A percentile compares a stretch with the other conserved stretches of the same genome.
These are phyloP conservation scores for Ptychochromis oligacanthus DNA, from an alignment of 2,113 vertebrate genomes.

Conservation along the genomic window DNA sequence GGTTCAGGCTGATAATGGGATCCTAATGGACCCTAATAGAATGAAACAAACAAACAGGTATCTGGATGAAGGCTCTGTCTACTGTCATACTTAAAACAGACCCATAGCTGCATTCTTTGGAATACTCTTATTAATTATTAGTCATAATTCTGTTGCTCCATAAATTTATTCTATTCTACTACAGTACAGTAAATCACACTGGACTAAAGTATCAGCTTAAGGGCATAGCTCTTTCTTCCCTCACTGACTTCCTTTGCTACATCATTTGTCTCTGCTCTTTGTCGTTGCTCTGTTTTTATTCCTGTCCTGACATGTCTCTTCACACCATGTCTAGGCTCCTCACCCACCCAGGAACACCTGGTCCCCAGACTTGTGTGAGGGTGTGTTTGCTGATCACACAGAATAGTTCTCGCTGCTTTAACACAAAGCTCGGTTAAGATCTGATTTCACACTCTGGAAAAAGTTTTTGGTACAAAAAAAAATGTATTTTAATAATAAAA, in stretches of 20 bases:
- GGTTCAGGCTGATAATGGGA: background rate
- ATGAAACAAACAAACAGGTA: background rate
- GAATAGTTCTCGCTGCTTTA: background rate
- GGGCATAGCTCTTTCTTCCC: background rate
- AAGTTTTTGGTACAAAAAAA: background rate
- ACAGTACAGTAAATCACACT: background rate
- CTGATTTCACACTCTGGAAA: background rate
- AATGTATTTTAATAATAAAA: background rate
- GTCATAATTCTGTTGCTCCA: background rate
- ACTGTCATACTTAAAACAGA: background rate
- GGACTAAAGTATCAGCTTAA: background rate
- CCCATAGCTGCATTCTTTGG: background rate
- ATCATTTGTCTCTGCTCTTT: constrained; percentile 1
- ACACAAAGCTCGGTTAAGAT: background rate
- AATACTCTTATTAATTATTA: background rate
- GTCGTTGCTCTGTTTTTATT: constrained; percentile 2
- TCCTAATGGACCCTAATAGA: background rate
- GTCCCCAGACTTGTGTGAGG: background rate
- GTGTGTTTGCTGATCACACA: background rate
- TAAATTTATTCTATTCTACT: background rate
- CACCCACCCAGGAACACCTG: constrained; percentile 39
- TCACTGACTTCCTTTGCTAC: background rate
- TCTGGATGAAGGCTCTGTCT: background rate
- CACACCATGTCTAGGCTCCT: background rate
- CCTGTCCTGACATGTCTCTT: constrained; percentile 37